A percentile compares a stretch with the other conserved stretches of the same genome.
Conservation (phyloP, 2,888 invertebrate genomes). For the Stenodera caucasica region DNA sequence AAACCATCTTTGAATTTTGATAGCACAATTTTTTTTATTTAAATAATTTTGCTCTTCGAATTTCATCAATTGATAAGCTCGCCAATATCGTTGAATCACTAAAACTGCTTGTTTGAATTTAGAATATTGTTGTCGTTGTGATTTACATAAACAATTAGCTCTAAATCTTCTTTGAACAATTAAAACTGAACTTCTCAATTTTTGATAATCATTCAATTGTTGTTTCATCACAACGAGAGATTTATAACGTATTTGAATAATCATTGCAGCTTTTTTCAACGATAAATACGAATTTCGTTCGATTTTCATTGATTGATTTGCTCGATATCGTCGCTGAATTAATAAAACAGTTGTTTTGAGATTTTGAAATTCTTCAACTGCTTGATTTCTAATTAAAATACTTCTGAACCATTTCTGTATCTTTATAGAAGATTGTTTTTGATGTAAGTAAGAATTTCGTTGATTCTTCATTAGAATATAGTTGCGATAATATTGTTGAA, state of each 20-base stretch:
- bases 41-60: constrained; percentile 33
- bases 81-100: constrained; percentile 16
- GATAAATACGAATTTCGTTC: constrained; percentile 18
- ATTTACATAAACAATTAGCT: constrained; percentile 48
- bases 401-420: constrained; percentile 60
- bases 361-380: constrained; percentile 39
- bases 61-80: constrained; percentile 16
- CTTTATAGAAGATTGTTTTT: constrained; percentile 47
- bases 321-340: constrained; percentile 54
- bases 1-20: constrained; percentile 6
- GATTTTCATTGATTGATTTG: constrained; percentile 48
- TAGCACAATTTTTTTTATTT: background rate
- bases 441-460: background rate
- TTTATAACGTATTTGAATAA: constrained; percentile 53
- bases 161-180: constrained; percentile 58
- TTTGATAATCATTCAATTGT: constrained; percentile 46
- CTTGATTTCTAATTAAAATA: constrained; percentile 36
- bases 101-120: constrained; percentile 40
- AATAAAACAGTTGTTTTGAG: constrained; percentile 51
- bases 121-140: constrained; percentile 50
- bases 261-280: constrained; percentile 35
- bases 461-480: constrained; percentile 24
- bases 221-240: constrained; percentile 41
- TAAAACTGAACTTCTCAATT: constrained; percentile 47
- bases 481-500: background rate